Percentiles rank a stretch among this genome's conserved stretches.
These are phyloP conservation scores for Plagiodera versicolora DNA, from an alignment of 2,888 invertebrate genomes.

Conservation along the genomic window DNA sequence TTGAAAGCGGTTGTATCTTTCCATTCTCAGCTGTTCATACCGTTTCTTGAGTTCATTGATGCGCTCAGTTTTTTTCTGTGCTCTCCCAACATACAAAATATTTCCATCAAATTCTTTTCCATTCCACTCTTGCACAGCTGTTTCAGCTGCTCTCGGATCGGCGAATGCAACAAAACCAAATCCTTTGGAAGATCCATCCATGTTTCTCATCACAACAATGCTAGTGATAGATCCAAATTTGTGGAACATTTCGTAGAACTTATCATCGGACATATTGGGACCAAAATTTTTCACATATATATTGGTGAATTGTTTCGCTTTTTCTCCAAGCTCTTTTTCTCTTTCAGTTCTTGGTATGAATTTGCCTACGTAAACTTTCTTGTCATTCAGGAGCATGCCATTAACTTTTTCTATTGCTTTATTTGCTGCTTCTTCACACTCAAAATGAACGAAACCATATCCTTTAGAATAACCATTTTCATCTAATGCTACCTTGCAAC, in stretches of 20 bases:
- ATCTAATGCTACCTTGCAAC: conserved; percentile 97
- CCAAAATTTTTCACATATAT: conserved; percentile 99
- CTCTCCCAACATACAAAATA: conserved; percentile 91
- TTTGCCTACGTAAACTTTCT: conserved; percentile 97
- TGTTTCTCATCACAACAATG: conserved; percentile 88
- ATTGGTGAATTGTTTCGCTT: conserved; percentile 93
- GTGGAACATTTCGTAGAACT: conserved; percentile 85
- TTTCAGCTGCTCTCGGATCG: conserved; percentile 92
- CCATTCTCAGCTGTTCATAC: conserved; percentile 92
- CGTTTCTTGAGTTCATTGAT: conserved; percentile 93
- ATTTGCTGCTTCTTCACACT: conserved; percentile 95
- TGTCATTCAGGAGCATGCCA: conserved; percentile 96
- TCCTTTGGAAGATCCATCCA: conserved; percentile 89
- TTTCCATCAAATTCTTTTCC: conserved; percentile 78
- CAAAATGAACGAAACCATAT: conserved; percentile 97
- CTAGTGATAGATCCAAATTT: conserved; percentile 90
- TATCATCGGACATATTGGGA: conserved; percentile 87
- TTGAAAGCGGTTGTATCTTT: conserved; percentile 72
- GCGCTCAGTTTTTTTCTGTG: conserved; percentile 98
- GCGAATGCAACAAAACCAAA: conserved; percentile 99
- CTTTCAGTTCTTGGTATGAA: conserved; percentile 97
- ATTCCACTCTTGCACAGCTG: conserved; percentile 88
- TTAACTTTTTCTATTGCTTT: conserved; percentile 98
- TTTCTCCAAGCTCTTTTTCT: conserved; percentile 94
- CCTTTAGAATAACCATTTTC: conserved; percentile 93